Evolutionary conservation across 2,113 vertebrate genomes (phyloP), one percentile per base, ranked within the genome.

Genomic region (Ictidomys tridecemlineatus): DNA sequence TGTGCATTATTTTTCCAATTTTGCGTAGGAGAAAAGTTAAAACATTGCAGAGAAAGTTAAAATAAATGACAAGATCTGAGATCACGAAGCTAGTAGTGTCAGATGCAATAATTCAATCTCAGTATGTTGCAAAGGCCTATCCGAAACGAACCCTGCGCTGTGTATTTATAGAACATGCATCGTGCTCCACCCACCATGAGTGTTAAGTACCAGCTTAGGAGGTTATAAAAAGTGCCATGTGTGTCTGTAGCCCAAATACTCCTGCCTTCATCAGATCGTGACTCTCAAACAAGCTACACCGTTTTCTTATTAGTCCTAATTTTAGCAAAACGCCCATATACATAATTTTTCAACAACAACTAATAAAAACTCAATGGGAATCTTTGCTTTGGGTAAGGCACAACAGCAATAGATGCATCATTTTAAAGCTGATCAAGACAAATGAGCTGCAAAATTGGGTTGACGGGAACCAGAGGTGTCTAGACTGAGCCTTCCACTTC

Each of bases 401-500:
- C 4, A 9, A 89, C 67, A 26, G 82, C 67, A 53, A 34, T 4
- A n/a, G 5, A 63, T 17, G 16, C 18, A 22, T 56, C 4, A 67
- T 58, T 56, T 88, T 10, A 84, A 48, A 53, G 34, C 8, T 30
- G 8, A 18, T 4, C 20, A 37, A 51, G 28, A 17, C 18, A 37
- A 22, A 39, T 39, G 28, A 17, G 12, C 5, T 79, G 34, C 8
- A 42, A 45, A 76, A 17, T 16, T 22, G 13, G 5, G 39, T 16
- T 18, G 0, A 18, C 11, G 28, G 24, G 6, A 76, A 26, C 8
- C 26, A 32, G 0, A 32, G 3, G 24, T n/a, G 11, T 70, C 79
- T 69, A 30, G 8, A 24, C 79, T 28, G 17, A 56, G 34, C 17
- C 48, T 6, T 42, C 12, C 22, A 5, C 18, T 63, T 61, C 48